Evolutionary conservation across 2,797 vertebrate genomes (phyloP), one percentile per base, ranked within the genome.

Genomic region (Tadarida brasiliensis): DNA sequence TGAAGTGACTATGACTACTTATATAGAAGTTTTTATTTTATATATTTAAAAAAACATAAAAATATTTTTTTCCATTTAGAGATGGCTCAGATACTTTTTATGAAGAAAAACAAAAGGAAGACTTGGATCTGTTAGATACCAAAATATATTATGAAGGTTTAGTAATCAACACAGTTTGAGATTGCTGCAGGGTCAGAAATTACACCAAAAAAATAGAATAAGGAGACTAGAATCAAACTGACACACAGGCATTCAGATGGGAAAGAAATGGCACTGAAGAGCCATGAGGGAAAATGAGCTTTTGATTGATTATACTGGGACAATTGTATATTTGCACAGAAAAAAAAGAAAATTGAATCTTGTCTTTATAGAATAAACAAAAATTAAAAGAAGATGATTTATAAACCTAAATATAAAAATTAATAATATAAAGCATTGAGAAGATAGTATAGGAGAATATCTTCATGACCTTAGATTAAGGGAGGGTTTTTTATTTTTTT

Each of bases 1-100:
- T 30, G 56, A 83, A 73, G 3, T 14, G 87, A n/a, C 81, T 87
- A 28, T 70, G 30, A 74, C 39, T 57, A 56, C 76, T 57, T 76
- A 88, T 57, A 56, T 26, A 39, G 4, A 85, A 61, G 20, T 47
- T 89, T 77, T 88, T 54, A 77, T 76, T 76, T n/a, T 92, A 22
- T 49, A 57, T 95, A n/a, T 84, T 95, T 94, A 24, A 33, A 78
- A 92, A 89, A 63, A 15, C 26, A 57, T 30, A 76, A 68, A 44
- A 80, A 54, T n/a, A 28, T n/a, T 67, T 86, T 28, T 67, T 83
- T 28, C 57, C 17, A 39, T 70, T 70, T 92, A n/a, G 63, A 94
- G 63, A 90, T 67, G 49, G 22, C 78, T 84, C 59, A 88, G 30
- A 78, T 56, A 71, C 9, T 68, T 83, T 80, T 71, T 77, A n/a